Evolutionary conservation across 2,113 vertebrate genomes (phyloP).

Genomic region (Arenaria interpres): DNA sequence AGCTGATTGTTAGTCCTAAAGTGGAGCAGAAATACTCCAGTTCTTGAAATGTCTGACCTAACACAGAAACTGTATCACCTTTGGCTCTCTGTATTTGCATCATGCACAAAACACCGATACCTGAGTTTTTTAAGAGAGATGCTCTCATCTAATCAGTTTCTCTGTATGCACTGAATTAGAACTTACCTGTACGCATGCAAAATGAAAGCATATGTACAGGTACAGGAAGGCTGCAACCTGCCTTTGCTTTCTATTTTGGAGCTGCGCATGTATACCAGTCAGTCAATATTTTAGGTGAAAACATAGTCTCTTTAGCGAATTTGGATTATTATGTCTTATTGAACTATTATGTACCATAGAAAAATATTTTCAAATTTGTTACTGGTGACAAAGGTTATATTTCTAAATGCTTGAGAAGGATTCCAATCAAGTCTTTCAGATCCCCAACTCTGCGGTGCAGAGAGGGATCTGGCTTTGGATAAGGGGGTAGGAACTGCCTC

Average conservation of each 20-base stretch:
- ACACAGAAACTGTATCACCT: neutral
- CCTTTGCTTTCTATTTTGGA: neutral
- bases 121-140: neutral
- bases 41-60: neutral
- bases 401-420: neutral
- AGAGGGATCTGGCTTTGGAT: neutral
- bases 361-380: neutral
- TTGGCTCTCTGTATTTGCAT: neutral
- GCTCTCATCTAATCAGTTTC: neutral
- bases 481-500: neutral
- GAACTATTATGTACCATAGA: neutral
- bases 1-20: neutral
- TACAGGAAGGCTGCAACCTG: neutral
- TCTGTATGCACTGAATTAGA: neutral
- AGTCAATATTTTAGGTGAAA: neutral
- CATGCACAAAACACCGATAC: neutral
- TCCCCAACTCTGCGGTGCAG: neutral
- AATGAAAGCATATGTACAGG: neutral
- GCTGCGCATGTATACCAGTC: neutral
- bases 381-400: neutral
- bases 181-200: rapidly evolving
- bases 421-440: neutral
- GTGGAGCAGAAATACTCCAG: neutral
- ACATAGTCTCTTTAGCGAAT: neutral
- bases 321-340: neutral